Conservation (phyloP, 2,113 vertebrate genomes). For the Danio rerio region GRCz12tu NC_133183.1:21806501-21807000, state of each 20-base stretch:
- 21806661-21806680: background rate
- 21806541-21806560: slow-evolving; percentile 59
- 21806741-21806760: background rate
- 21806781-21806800: background rate
- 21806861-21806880: no score
- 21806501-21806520: background rate
- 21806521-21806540: slow-evolving; percentile 50
- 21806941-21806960: no score
- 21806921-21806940: no score
- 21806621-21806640: background rate
- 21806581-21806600: slow-evolving; percentile 74
- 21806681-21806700: background rate
- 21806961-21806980: no score
- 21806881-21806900: no score
- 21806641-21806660: slow-evolving; percentile 1
- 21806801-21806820: no score
- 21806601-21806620: slow-evolving; percentile 62
- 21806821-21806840: no score
- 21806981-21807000: no score
- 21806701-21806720: background rate
- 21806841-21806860: no score
- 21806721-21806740: background rate
- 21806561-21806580: slow-evolving; percentile 49
- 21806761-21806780: background rate
- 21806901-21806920: no score